A percentile compares a stretch with the other conserved stretches of the same genome.
Evolutionary conservation across 2,113 vertebrate species (phyloP).

Genomic region (Typhlomys cinereus): DNA sequence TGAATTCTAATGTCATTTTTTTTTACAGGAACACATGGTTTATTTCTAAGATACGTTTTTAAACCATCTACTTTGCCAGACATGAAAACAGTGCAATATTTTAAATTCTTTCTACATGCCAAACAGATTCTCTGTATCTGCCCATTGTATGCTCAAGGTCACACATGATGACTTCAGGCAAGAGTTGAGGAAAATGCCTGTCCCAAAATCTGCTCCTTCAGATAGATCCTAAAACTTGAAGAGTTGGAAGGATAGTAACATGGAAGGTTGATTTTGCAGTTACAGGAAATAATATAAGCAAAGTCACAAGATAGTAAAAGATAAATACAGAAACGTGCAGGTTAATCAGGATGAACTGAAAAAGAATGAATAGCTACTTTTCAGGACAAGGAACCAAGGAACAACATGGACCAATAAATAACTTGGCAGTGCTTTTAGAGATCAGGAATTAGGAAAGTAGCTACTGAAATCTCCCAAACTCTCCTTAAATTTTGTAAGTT

Average conservation of each 20-base stretch:
- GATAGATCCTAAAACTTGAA: neutral
- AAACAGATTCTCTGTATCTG: constrained; percentile 21
- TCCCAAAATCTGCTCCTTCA: constrained; percentile 11
- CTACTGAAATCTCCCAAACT: neutral
- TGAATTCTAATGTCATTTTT: too few relatives aligned
- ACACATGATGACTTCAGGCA: constrained; percentile 30
- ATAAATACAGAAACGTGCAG: neutral
- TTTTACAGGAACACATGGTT: too few relatives aligned
- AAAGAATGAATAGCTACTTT: neutral
- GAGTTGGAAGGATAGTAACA: neutral
- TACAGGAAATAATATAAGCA: neutral
- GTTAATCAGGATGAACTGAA: neutral
- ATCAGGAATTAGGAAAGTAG: neutral
- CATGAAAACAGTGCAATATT: too few relatives aligned
- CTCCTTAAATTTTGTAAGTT: neutral
- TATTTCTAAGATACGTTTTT: too few relatives aligned
- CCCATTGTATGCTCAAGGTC: neutral
- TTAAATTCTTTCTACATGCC: neutral
- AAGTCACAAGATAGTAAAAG: neutral
- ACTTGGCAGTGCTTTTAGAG: neutral
- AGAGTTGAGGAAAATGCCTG: neutral
- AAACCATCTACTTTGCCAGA: too few relatives aligned
- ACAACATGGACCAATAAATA: constrained; percentile 31
- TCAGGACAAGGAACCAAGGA: constrained; percentile 30
- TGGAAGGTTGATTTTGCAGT: neutral